These are phyloP conservation scores for Blastobasis lacticolella DNA, from an alignment of 2,888 invertebrate species.

Conservation along the genomic window DNA sequence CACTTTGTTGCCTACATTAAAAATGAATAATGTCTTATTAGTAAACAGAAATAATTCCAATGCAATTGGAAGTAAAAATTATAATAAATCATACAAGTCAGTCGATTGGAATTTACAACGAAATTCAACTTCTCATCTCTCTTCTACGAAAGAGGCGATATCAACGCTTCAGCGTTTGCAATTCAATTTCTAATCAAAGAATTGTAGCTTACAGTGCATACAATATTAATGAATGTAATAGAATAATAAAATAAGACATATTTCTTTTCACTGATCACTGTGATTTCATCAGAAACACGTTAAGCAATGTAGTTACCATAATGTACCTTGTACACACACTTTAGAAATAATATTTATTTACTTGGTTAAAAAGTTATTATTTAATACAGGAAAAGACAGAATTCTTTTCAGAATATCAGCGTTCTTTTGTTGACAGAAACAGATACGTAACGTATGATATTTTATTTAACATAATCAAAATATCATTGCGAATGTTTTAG, in stretches of 20 bases:
- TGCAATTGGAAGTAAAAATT: not conserved
- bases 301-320: slow-evolving; percentile 9
- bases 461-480: not conserved
- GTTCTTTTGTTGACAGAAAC: no score
- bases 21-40: not conserved
- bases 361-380: no score
- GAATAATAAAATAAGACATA: not conserved
- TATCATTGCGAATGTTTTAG: not conserved
- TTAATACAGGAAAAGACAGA: no score
- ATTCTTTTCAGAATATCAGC: no score
- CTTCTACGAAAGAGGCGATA: not conserved
- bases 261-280: not conserved
- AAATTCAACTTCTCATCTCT: not conserved
- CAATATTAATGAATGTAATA: not conserved
- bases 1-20: not conserved
- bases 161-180: not conserved
- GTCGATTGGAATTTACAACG: not conserved
- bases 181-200: not conserved
- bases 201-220: not conserved
- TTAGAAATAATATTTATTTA: not conserved
- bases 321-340: slow-evolving; percentile 2
- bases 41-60: not conserved
- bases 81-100: not conserved
- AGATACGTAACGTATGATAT: not conserved
- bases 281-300: slow-evolving; percentile 3